These are phyloP conservation scores for Drosophila mimetica DNA, from an alignment of 2,888 invertebrate genomes.

Conservation along the genomic window DNA sequence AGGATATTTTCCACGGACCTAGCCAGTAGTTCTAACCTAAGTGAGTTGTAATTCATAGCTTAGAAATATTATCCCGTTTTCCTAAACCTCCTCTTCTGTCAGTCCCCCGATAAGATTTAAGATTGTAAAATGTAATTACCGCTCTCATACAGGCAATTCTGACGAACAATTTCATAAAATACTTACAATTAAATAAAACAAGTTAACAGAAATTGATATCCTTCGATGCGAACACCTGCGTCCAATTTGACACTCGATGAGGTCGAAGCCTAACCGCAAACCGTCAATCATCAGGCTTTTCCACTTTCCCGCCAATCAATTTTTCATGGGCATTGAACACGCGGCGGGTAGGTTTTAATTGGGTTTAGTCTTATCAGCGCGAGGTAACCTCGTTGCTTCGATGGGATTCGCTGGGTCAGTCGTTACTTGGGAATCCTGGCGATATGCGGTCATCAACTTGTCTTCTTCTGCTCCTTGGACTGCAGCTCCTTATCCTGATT, in stretches of 20 bases:
- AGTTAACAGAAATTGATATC: conserved; percentile 63
- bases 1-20: conserved; percentile 47
- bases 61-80: conserved; percentile 20
- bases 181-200: conserved; percentile 70
- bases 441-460: conserved; percentile 60
- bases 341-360: conserved; percentile 61
- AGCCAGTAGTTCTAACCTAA: conserved; percentile 61
- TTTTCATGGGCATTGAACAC: conserved; percentile 60
- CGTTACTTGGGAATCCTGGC: conserved; percentile 36
- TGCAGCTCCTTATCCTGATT: conserved; percentile 36
- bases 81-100: conserved; percentile 12
- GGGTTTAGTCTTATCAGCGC: conserved; percentile 43
- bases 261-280: conserved; percentile 74
- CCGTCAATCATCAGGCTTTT: conserved; percentile 70
- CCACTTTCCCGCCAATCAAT: conserved; percentile 54
- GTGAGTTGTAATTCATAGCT: conserved; percentile 51
- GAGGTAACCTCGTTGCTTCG: conserved; percentile 45
- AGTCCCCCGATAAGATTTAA: conserved; percentile 45
- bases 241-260: conserved; percentile 47
- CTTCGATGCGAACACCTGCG: conserved; percentile 44
- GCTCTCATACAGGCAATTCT: conserved; percentile 67
- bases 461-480: conserved; percentile 88
- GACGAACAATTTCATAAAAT: conserved; percentile 68
- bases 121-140: conserved; percentile 74
- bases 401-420: conserved; percentile 55